Evolutionary conservation across 2,113 vertebrate species (phyloP).

Genomic region (Promerops cafer): DNA sequence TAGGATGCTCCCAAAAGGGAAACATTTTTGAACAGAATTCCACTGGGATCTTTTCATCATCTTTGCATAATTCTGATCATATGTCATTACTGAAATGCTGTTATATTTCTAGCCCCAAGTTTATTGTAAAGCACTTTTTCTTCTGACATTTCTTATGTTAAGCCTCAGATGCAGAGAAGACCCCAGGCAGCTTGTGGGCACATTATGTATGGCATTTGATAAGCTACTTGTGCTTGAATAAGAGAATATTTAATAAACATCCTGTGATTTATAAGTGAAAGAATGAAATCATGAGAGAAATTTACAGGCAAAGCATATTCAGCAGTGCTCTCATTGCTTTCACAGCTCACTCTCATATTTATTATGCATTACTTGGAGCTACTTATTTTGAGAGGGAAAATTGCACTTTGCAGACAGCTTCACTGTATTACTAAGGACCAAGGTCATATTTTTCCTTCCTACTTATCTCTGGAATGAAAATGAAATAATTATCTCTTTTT

Average conservation of each 20-base stretch:
- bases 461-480: background rate
- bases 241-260: background rate
- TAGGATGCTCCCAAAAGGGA: background rate
- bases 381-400: background rate
- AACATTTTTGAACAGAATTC: background rate
- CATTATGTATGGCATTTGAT: background rate
- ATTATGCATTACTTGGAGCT: background rate
- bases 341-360: background rate
- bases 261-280: background rate
- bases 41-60: background rate
- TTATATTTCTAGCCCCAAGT: background rate
- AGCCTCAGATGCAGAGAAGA: background rate
- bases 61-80: background rate
- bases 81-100: background rate
- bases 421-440: background rate
- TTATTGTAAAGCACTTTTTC: background rate
- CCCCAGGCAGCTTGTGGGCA: background rate
- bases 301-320: background rate
- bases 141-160: background rate
- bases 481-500: background rate
- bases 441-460: background rate
- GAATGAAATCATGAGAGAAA: background rate
- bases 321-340: background rate
- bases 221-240: background rate
- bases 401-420: background rate